phyloP scores from a whole-genome alignment of 2,888 invertebrate genomes.

The Neocrepidodera transversa region DNA sequence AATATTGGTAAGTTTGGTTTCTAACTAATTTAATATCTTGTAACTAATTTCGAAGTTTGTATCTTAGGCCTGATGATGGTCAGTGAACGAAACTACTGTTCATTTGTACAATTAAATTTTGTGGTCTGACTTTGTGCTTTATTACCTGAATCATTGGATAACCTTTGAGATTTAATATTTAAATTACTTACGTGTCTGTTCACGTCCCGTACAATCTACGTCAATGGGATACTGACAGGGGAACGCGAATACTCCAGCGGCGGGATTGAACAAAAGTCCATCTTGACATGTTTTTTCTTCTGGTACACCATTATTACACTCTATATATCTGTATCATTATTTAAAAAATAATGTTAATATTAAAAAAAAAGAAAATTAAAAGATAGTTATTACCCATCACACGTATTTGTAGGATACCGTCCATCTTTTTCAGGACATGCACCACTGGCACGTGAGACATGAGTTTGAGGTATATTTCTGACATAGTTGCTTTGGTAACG shows the following conservation, averaged over 20 bases:
- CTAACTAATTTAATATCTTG: too few species aligned
- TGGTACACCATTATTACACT: constrained; percentile 72
- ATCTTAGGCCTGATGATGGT: too few species aligned
- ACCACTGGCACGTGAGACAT: constrained; percentile 32
- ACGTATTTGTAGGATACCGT: constrained; percentile 47
- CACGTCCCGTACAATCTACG: constrained; percentile 76
- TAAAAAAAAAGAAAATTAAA: not conserved
- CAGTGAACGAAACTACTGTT: too few species aligned
- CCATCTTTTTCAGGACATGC: constrained; percentile 46
- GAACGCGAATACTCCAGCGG: constrained; percentile 70
- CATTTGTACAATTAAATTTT: too few species aligned
- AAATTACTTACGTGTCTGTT: constrained; percentile 71
- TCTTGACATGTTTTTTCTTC: constrained; percentile 83
- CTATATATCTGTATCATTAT: constrained; percentile 57
- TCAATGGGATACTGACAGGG: constrained; percentile 88
- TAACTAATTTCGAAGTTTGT: too few species aligned
- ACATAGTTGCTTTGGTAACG: constrained; percentile 33
- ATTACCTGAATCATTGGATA: too few species aligned
- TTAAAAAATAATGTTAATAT: too few species aligned
- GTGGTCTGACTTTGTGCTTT: too few species aligned
- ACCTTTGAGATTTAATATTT: too few species aligned
- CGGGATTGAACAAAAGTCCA: constrained; percentile 80
- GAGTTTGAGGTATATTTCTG: constrained; percentile 38
- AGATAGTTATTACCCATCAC: constrained; percentile 46
- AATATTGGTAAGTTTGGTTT: too few species aligned